Base-by-base conservation (phyloP, 1,140 invertebrate genomes). In the Halesus radiatus region DNA sequence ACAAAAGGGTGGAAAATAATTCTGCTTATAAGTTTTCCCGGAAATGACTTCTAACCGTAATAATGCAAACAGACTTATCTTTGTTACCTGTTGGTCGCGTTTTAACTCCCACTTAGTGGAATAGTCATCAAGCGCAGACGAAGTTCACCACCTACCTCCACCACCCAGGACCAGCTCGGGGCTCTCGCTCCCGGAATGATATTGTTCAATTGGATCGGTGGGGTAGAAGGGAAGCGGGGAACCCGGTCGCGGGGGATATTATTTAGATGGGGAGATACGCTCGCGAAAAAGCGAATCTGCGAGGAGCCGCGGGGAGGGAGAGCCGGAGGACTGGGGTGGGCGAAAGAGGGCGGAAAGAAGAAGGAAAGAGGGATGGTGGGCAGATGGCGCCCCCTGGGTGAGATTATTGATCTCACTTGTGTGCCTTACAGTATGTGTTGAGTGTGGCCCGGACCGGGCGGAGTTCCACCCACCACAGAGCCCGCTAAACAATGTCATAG, bases 361-460 rank as follows among this genome's bases (percentile, higher is more conserved):
- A 29, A 29, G 26, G 26, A 37, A 18, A 53, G 37, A 64, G 32
- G 37, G 37, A 13, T 45, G 37, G 37, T 45, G 37, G 37, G 37
- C 37, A 45, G 54, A 53, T 73, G 66, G 23, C 79, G 52, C 72
- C 64, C 79, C 82, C 76, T 77, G 82, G 82, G 82, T 83, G 82
- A 83, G 82, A 83, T 83, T 83, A 83, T 83, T 83, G 82, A 83
- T 83, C 82, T 83, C 81, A 75, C 81, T 83, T 76, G 81, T 80
- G 79, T 83, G 81, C 77, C 58, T 78, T 60, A 53, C 58, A 54
- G 81, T 76, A 68, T 79, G 64, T 79, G 68, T 79, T 77, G 76
- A 66, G 72, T 79, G 77, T 58, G 77, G 77, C 62, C 62, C 76
- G 76, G 37, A n/a, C 76, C 53, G 54, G 64, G 74, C 13, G 74